Percentiles rank a stretch among this genome's conserved stretches.
These are phyloP conservation scores for Coracopsis vasa DNA, from an alignment of 2,113 vertebrate species.

Conservation along the genomic window DNA sequence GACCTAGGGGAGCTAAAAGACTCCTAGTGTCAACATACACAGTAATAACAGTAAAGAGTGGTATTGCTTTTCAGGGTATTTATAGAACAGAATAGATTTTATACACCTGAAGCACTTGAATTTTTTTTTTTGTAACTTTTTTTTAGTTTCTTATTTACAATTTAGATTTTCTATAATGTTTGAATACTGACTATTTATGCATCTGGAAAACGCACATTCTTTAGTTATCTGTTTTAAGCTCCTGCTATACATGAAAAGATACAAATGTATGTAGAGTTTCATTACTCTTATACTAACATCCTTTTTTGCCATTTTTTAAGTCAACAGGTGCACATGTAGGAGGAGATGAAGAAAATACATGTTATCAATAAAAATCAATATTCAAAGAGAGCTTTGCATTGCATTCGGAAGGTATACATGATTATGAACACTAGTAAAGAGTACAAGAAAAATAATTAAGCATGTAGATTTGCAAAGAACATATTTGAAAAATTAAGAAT, in stretches of 20 bases:
- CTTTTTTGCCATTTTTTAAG: not conserved
- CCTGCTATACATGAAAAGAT: not conserved
- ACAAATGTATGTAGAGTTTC: not conserved
- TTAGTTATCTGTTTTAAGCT: not conserved
- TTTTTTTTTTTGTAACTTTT: not conserved
- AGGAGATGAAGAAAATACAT: not conserved
- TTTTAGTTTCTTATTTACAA: not conserved
- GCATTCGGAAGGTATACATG: not conserved
- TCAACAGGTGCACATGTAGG: not conserved
- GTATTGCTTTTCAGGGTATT: not conserved
- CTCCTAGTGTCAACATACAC: not conserved
- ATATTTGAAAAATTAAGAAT: not conserved
- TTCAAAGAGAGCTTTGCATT: not conserved
- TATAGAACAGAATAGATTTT: not conserved
- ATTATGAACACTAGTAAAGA: not conserved
- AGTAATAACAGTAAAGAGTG: not conserved
- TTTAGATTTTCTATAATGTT: not conserved
- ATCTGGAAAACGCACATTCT: not conserved
- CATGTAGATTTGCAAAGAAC: not conserved
- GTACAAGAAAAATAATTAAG: not conserved
- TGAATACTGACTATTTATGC: not conserved
- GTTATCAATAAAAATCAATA: not conserved
- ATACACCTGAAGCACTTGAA: not conserved
- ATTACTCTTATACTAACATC: not conserved
- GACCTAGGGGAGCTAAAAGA: not conserved